Evolutionary conservation across 2,888 invertebrate genomes (phyloP), one percentile per base, ranked within the genome.

Genomic region (Drosophila yooni): DNA sequence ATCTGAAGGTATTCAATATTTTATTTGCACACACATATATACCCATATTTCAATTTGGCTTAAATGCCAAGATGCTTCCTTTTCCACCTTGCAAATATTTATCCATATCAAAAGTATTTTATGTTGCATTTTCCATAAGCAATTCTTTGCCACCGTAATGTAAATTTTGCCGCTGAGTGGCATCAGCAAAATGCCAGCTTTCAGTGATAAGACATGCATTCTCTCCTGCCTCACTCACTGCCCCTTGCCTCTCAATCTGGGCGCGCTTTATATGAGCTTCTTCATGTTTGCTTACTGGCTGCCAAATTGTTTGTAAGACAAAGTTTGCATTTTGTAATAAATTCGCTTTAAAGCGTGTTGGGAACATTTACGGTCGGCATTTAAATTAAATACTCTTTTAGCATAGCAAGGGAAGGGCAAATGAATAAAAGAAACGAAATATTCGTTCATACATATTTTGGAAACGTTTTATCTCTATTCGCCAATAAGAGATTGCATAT

Each of bases 171-270:
- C 61, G 43, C 40, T 38, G 57, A 52, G 38, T 63, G 46, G 64
- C 57, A 62, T 46, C 68, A 70, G 61, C 33, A 71, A 70, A 87
- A 74, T 70, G 51, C 65, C 82, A 74, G 54, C 52, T 58, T 54
- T 56, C 80, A 57, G 65, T 61, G 82, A 82, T 82, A 89, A 88
- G 88, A 85, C 81, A 85, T 88, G 84, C 89, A 85, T 72, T 73
- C 51, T 38, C n/a, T 60, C 59, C 56, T 58, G 34, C 29, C 67
- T n/a, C 59, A 43, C 13, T 11, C 15, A 21, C 29, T 27, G 15
- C 21, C 40, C 15, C 38, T 11, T 15, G 18, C 43, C 31, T 0
- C 25, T 27, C 27, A 51, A 1, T 3, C 29, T 50, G 50, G 27
- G 34, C 58, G 53, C 67, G 63, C 67, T 72, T 89, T 82, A 75